phyloP scores from a whole-genome alignment of 1,140 invertebrate species.

The Phymorhynchus buccinoides region DNA sequence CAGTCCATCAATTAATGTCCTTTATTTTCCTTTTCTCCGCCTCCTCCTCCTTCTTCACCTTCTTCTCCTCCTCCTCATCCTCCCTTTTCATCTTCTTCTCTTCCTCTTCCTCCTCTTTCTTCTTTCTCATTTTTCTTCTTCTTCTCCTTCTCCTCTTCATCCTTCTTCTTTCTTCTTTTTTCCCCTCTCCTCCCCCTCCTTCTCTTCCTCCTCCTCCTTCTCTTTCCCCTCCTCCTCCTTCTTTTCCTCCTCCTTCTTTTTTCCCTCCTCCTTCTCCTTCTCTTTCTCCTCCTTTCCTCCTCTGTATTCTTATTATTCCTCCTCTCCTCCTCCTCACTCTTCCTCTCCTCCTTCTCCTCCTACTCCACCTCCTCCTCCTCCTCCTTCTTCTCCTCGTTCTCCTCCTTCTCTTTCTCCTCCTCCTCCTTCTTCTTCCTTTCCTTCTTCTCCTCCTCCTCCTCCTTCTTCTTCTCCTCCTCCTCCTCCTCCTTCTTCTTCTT shows the following conservation, averaged over 20 bases:
- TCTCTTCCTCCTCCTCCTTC: background rate
- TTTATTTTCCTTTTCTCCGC: background rate
- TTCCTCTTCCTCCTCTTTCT: background rate
- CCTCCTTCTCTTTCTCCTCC: too few species aligned
- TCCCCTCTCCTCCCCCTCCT: background rate
- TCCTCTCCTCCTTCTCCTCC: background rate
- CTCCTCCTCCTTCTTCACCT: background rate
- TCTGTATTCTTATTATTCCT: background rate
- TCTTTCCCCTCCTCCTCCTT: constrained; percentile 1
- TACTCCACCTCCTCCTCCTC: background rate
- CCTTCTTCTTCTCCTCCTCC: too few species aligned
- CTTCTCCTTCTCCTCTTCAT: background rate
- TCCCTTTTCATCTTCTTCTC: too few species aligned
- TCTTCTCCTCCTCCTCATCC: too few species aligned
- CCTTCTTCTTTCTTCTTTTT: background rate
- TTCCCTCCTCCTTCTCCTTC: background rate
- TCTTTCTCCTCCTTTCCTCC: background rate
- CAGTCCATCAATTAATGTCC: background rate
- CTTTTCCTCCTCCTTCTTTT: background rate
- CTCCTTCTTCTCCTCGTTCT: background rate
- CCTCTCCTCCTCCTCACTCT: background rate
- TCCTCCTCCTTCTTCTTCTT: too few species aligned
- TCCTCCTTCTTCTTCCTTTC: too few species aligned
- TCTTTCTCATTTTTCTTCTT: background rate
- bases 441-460: too few species aligned